These are phyloP conservation scores for Timema cristinae DNA, from an alignment of 2,888 invertebrate genomes.

Conservation along the genomic window DNA sequence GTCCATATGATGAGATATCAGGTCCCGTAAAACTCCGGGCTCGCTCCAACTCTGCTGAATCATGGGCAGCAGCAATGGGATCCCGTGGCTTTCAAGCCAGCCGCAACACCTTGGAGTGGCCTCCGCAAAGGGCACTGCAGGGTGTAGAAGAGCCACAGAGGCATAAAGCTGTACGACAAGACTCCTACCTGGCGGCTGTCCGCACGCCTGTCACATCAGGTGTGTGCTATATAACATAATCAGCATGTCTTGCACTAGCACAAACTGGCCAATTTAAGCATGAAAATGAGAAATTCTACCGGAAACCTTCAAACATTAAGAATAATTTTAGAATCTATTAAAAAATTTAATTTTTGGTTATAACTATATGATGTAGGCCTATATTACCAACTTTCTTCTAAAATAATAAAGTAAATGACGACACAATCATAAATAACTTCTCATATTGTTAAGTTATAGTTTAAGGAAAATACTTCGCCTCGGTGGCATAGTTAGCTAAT, in stretches of 20 bases:
- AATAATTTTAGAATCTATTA: no score
- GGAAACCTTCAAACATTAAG: no score
- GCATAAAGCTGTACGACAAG: slow-evolving; percentile 47
- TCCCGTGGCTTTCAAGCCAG: slow-evolving; percentile 21
- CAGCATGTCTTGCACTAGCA: background rate
- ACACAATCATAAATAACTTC: no score
- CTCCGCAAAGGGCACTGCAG: slow-evolving; percentile 5
- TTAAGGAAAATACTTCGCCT: no score
- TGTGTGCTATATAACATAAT: slow-evolving; percentile 14
- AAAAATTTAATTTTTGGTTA: no score
- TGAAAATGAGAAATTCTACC: no score
- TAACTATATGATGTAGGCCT: no score
- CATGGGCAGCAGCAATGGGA: slow-evolving; percentile 46
- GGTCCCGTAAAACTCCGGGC: slow-evolving; percentile 47
- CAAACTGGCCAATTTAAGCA: no score
- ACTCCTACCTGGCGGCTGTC: slow-evolving; percentile 48
- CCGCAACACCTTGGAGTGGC: slow-evolving; percentile 13
- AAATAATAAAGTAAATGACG: no score
- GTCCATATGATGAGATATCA: slow-evolving; percentile 39
- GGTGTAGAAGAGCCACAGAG: slow-evolving; percentile 37
- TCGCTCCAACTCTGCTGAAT: slow-evolving; percentile 55
- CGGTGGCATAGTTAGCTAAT: no score
- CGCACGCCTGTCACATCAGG: slow-evolving; percentile 41
- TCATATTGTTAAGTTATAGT: no score
- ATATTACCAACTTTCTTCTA: no score